Evolutionary conservation across 2,888 invertebrate species (phyloP), one percentile per base, ranked within the genome.

Genomic region (Ennomos quercinarius): DNA sequence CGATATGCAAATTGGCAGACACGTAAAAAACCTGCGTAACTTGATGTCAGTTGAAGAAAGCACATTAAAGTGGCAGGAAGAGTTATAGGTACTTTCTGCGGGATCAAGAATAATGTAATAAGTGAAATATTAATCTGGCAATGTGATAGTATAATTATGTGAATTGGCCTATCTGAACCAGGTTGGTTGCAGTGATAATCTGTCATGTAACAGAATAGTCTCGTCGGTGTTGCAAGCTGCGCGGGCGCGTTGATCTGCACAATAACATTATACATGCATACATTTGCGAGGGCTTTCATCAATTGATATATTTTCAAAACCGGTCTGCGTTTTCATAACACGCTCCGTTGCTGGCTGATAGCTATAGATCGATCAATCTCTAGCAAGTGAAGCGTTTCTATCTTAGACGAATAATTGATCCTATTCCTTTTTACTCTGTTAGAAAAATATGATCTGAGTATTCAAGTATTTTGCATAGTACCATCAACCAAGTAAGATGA

Each of bases 231-330:
- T 77, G 87, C 83, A 90, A 87, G 77, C 63, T 68, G 67, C 63
- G 64, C 65, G 64, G 68, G 74, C 67, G 72, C 74, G 73, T 66
- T 67, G 76, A 78, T 77, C 77, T 74, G 77, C 83, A 89, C 85
- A 89, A 90, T 91, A 87, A 87, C 82, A 88, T 88, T 86, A 86
- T 84, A 87, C 86, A 87, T 83, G 77, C 83, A 76, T 27, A 27
- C 78, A 71, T 70, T 72, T 76, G 72, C 76, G 79, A 83, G 78
- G 82, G 83, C 86, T 89, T 90, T 86, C 89, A 87, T 86, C 89
- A 87, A 90, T 88, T 89, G 87, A 90, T 91, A 88, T 89, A 91
- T 91, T 89, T 89, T 85, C 81, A 79, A 86, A 90, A 90, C 88
- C 87, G 84, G 89, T 90, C 83, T 74, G 70, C 76, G 85, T 89